Evolutionary conservation across 2,888 invertebrate species (phyloP), one percentile per base, ranked within the genome.

Genomic region (Drosophila kuntzei): DNA sequence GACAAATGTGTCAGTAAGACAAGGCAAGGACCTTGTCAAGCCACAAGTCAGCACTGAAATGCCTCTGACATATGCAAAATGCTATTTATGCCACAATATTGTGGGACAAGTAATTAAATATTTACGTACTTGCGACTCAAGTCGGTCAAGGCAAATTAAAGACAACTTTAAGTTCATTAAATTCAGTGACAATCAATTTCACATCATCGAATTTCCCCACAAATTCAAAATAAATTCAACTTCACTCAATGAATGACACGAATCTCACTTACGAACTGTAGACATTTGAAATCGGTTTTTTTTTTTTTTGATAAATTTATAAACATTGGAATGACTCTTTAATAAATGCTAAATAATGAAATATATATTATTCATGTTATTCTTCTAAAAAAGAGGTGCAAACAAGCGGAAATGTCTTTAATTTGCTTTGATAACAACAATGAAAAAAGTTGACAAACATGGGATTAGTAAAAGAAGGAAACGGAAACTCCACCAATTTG

Each of bases 1-100:
- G 27, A 55, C 60, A 82, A 79, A 71, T 85, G 79, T 80, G 86
- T 85, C 86, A 78, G 46, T 22, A 22, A 63, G 75, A 63, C 70
- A 69, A 71, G 51, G 14, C 46, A 49, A 57, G 55, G 54, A 50
- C 87, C 85, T 80, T 87, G 80, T 36, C n/a, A 66, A 9, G 34
- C 34, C 46, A 29, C 37, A 51, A 50, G 44, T 18, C 49, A 27
- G 41, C 41, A 5, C 39, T 20, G 29, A 51, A 51, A 47, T 49
- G 62, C 51, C 51, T 32, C 59, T 87, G 79, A 69, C 87, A 87
- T 81, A 83, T 84, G 18, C 3, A 9, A 51, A 62, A 61, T 47
- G 39, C 36, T 25, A 18, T 39, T 39, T 36, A 16, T 46, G 16
- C 34, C 16, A 12, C 44, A 57, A 39, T 34, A 51, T 18, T 54